These are phyloP conservation scores for Sicus ferrugineus DNA, from an alignment of 2,888 invertebrate species.

Conservation along the genomic window DNA sequence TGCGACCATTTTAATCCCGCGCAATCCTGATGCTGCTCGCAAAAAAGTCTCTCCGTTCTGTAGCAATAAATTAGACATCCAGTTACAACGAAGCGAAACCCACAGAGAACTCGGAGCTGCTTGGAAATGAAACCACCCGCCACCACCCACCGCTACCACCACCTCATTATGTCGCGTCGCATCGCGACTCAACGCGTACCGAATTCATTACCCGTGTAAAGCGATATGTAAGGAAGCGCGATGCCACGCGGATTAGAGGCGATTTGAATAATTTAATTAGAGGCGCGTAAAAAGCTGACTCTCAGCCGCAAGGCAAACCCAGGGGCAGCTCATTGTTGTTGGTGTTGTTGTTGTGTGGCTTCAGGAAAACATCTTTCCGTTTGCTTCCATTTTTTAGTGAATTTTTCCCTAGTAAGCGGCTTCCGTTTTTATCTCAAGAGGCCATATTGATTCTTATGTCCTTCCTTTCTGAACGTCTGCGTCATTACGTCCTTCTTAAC, in stretches of 20 bases:
- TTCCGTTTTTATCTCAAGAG: constrained; percentile 18
- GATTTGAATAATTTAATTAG: constrained; percentile 44
- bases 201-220: constrained; percentile 18
- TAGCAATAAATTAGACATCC: too few species aligned
- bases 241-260: constrained; percentile 37
- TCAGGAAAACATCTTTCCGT: background rate
- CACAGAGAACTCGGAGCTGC: too few species aligned
- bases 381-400: constrained; percentile 1
- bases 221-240: constrained; percentile 24
- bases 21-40: too few species aligned
- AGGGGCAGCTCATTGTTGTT: background rate
- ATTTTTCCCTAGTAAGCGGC: background rate
- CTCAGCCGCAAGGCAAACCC: background rate
- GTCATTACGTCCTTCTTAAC: background rate
- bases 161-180: too few species aligned
- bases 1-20: too few species aligned
- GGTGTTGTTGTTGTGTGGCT: background rate
- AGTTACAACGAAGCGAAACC: too few species aligned
- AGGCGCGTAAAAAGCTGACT: constrained; percentile 27
- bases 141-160: too few species aligned
- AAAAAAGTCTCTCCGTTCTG: too few species aligned
- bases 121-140: too few species aligned
- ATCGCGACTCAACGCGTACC: background rate
- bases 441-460: constrained; percentile 20
- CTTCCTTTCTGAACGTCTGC: constrained; percentile 5